Conservation (phyloP, 2,888 invertebrate species). For the Hypselothyrea guttata region DNA sequence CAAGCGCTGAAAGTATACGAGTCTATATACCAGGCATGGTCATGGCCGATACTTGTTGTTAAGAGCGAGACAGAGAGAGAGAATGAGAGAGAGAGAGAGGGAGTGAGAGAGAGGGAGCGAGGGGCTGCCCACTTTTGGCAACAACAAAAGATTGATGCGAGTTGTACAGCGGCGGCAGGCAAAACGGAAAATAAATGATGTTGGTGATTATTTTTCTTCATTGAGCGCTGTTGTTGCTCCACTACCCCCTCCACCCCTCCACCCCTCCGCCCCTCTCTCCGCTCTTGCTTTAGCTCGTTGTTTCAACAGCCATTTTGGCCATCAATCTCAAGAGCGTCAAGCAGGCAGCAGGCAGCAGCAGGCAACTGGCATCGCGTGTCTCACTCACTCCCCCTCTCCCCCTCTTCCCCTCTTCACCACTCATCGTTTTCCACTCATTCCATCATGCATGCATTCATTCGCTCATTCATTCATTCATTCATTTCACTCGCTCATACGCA, state of each 20-base stretch:
- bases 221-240: conserved; percentile 65
- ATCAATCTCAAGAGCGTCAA: conserved; percentile 65
- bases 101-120: no score
- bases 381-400: conserved; percentile 42
- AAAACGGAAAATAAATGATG: conserved; percentile 81
- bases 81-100: no score
- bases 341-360: conserved; percentile 51
- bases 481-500: conserved; percentile 54
- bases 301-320: conserved; percentile 75
- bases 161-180: conserved; percentile 74
- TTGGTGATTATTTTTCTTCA: conserved; percentile 82
- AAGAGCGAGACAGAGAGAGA: neutral
- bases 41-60: conserved; percentile 67
- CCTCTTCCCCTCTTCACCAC: conserved; percentile 15
- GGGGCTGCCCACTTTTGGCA: conserved; percentile 63
- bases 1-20: conserved; percentile 53
- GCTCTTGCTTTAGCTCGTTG: conserved; percentile 40
- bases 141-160: conserved; percentile 80
- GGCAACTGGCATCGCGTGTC: conserved; percentile 31
- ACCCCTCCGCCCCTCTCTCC: conserved; percentile 5
- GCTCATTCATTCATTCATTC: conserved; percentile 28
- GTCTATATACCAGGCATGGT: conserved; percentile 46
- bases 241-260: conserved; percentile 24
- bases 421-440: neutral
- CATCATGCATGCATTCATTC: conserved; percentile 39